phyloP scores from a whole-genome alignment of 2,797 vertebrate genomes.

The Apogon hyalosoma region DNA sequence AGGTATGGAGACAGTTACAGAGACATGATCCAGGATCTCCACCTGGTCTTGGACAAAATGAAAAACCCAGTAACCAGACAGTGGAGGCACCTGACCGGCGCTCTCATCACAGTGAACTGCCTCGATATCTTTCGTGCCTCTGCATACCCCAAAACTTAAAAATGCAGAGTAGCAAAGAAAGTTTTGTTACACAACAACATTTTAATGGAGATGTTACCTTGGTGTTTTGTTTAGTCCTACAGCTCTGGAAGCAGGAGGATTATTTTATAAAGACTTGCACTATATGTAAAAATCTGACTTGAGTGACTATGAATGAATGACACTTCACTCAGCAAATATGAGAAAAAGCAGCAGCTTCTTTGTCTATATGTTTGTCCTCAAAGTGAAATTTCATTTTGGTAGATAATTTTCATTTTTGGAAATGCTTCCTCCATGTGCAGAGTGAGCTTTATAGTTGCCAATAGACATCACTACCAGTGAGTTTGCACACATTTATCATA shows the following conservation, averaged over 20 bases:
- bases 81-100: slow-evolving; percentile 94
- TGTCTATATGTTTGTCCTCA: not conserved
- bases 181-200: slow-evolving; percentile 20
- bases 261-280: slow-evolving; percentile 27
- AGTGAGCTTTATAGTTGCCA: not conserved
- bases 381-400: slow-evolving; percentile 9
- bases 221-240: slow-evolving; percentile 1
- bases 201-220: slow-evolving; percentile 24
- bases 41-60: slow-evolving; percentile 94
- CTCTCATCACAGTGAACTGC: slow-evolving; percentile 92
- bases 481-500: no score
- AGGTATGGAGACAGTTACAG: slow-evolving; percentile 90
- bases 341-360: not conserved
- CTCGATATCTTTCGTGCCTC: slow-evolving; percentile 88
- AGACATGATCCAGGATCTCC: slow-evolving; percentile 95
- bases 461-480: no score
- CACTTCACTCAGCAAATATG: slow-evolving; percentile 10
- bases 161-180: slow-evolving; percentile 1
- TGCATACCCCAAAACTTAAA: slow-evolving; percentile 81
- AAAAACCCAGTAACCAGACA: slow-evolving; percentile 93
- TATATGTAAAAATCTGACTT: slow-evolving; percentile 23
- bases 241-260: slow-evolving; percentile 13
- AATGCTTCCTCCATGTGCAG: not conserved
- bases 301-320: slow-evolving; percentile 33
- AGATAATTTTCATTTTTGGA: slow-evolving; percentile 6